These are phyloP conservation scores for Gobionotothen gibberifrons DNA, from an alignment of 2,797 vertebrate species.

Conservation along the genomic window DNA sequence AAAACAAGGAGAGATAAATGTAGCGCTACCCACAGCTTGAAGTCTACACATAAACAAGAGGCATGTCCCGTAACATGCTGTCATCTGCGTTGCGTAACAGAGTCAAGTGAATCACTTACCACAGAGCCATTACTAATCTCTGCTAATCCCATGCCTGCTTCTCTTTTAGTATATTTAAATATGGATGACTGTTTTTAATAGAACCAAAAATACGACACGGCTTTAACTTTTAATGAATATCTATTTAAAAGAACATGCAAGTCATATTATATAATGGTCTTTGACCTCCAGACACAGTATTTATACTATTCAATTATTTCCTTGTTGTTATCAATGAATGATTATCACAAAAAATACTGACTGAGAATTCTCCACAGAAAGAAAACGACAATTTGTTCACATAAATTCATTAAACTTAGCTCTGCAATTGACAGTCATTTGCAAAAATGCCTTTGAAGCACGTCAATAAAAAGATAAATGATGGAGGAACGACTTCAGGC, in stretches of 20 bases:
- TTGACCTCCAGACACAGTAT: not conserved
- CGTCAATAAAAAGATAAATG: not conserved
- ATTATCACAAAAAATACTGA: no score
- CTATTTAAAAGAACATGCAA: conserved; percentile 7
- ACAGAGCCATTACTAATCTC: conserved; percentile 77
- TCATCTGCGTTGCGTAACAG: conserved; percentile 75
- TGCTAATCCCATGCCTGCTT: conserved; percentile 68
- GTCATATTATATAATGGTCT: not conserved
- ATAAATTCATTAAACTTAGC: not conserved
- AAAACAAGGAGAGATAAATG: conserved; percentile 32
- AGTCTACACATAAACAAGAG: conserved; percentile 63
- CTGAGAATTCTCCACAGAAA: no score
- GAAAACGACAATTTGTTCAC: no score
- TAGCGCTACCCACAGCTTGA: conserved; percentile 40
- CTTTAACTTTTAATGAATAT: conserved; percentile 13
- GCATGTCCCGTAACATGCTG: conserved; percentile 60
- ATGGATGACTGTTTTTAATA: conserved; percentile 59
- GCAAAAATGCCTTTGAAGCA: not conserved
- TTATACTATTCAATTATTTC: not conserved
- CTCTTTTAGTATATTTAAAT: conserved; percentile 61
- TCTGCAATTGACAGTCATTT: not conserved
- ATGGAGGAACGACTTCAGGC: not conserved
- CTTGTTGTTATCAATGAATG: not conserved
- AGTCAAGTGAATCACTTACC: conserved; percentile 79
- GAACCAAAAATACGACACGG: conserved; percentile 41